Percentiles rank a stretch among this genome's conserved stretches.
These are phyloP conservation scores for Ctenopoma multispine DNA, from an alignment of 2,797 vertebrate species.

Conservation along the genomic window DNA sequence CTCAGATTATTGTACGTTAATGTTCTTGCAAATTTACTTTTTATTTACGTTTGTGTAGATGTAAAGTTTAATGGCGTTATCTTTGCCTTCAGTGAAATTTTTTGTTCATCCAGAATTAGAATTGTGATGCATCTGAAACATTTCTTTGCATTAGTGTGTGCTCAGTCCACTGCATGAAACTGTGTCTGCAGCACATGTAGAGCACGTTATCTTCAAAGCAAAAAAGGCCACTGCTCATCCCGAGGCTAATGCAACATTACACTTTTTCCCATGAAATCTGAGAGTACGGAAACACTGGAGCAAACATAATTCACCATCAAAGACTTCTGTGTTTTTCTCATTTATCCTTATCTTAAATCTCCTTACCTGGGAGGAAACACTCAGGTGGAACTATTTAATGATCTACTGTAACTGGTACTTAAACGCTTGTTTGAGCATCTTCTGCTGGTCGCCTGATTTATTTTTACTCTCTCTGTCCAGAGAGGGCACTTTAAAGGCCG, in stretches of 20 bases:
- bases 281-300: slow-evolving; percentile 48
- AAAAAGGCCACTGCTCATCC: slow-evolving; percentile 70
- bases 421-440: slow-evolving; percentile 47
- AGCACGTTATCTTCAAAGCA: slow-evolving; percentile 65
- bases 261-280: slow-evolving; percentile 52
- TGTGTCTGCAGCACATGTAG: slow-evolving; percentile 47
- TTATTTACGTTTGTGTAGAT: not conserved
- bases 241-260: slow-evolving; percentile 61
- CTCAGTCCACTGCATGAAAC: slow-evolving; percentile 37
- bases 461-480: slow-evolving; percentile 71
- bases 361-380: slow-evolving; percentile 72
- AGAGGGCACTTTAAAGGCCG: slow-evolving; percentile 93
- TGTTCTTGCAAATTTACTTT: slow-evolving; percentile 23
- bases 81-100: not conserved
- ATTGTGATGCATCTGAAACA: not conserved
- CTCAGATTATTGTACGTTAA: slow-evolving; percentile 23
- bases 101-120: not conserved
- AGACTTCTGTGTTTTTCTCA: slow-evolving; percentile 60
- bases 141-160: slow-evolving; percentile 13
- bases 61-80: not conserved
- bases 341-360: too few species aligned
- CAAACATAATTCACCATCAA: slow-evolving; percentile 67
- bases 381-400: slow-evolving; percentile 67
- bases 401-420: slow-evolving; percentile 60
- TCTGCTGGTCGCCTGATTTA: slow-evolving; percentile 11